These are phyloP conservation scores for Plebejus anna DNA, from an alignment of 2,888 invertebrate species.

Conservation along the genomic window DNA sequence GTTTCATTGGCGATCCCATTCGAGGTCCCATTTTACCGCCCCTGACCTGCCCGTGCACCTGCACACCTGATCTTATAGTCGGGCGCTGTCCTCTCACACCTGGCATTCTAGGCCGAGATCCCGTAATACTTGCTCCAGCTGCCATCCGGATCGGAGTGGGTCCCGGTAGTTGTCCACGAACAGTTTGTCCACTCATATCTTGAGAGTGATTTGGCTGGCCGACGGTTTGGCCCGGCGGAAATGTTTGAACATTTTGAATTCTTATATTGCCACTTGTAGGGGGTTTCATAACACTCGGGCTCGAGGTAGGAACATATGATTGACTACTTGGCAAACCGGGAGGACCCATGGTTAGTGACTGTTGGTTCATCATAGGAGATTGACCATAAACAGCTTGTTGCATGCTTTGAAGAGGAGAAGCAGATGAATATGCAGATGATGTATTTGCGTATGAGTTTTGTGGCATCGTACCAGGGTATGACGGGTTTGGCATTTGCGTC, in stretches of 20 bases:
- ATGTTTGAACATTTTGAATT: constrained; percentile 71
- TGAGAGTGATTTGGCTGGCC: constrained; percentile 42
- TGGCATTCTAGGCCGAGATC: constrained; percentile 60
- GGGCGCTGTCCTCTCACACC: constrained; percentile 57
- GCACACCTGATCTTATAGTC: constrained; percentile 63
- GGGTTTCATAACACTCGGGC: constrained; percentile 61
- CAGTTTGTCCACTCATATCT: constrained; percentile 37
- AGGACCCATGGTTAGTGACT: constrained; percentile 53
- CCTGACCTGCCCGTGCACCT: constrained; percentile 66
- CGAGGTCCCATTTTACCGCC: constrained; percentile 55
- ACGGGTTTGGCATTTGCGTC: constrained; percentile 55
- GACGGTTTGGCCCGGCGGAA: constrained; percentile 46
- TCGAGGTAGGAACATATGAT: constrained; percentile 55
- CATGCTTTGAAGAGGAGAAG: constrained; percentile 69
- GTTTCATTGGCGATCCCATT: constrained; percentile 59
- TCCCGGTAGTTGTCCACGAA: constrained; percentile 51
- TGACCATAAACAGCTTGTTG: constrained; percentile 70
- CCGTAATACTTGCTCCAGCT: constrained; percentile 54
- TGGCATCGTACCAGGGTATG: constrained; percentile 53
- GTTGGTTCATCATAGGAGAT: constrained; percentile 46
- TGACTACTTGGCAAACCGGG: constrained; percentile 50
- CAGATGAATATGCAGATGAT: constrained; percentile 54
- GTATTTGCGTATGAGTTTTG: constrained; percentile 53
- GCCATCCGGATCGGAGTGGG: constrained; percentile 66
- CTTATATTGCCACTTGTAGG: constrained; percentile 51